These are phyloP conservation scores for Cryptus armator DNA, from an alignment of 2,888 invertebrate species.

Conservation along the genomic window DNA sequence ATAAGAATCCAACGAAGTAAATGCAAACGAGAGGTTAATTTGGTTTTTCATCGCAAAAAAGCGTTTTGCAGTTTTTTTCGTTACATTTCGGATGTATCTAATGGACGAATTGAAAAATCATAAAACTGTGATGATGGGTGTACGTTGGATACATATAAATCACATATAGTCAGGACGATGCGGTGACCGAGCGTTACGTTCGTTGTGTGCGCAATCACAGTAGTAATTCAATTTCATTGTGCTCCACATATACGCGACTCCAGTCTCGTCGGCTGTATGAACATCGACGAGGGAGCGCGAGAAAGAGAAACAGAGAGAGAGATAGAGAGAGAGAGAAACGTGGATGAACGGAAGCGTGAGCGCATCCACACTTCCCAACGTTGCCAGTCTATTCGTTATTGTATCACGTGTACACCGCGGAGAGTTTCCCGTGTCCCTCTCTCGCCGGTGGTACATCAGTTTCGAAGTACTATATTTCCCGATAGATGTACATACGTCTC, in stretches of 20 bases:
- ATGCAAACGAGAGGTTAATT: neutral
- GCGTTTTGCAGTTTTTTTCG: neutral
- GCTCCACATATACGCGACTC: neutral
- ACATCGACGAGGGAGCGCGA: neutral
- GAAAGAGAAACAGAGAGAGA: too few relatives aligned
- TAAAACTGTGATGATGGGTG: constrained; percentile 18
- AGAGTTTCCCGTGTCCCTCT: neutral
- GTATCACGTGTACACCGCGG: constrained; percentile 28
- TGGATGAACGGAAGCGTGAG: constrained; percentile 7
- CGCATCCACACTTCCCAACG: constrained; percentile 42
- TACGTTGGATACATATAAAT: constrained; percentile 12
- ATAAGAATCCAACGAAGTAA: neutral
- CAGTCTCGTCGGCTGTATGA: neutral
- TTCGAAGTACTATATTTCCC: constrained; percentile 24
- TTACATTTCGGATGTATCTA: neutral
- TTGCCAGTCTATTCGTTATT: constrained; percentile 52
- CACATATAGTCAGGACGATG: neutral
- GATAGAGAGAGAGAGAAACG: neutral
- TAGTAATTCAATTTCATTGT: constrained; percentile 59
- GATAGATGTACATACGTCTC: neutral
- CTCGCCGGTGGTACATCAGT: neutral
- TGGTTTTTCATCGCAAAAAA: neutral
- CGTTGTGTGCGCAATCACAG: constrained; percentile 50
- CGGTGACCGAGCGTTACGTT: constrained; percentile 21
- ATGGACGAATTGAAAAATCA: constrained; percentile 26